A percentile compares a stretch with the other conserved stretches of the same genome.
Evolutionary conservation across 1,140 invertebrate genomes (phyloP).

Genomic region (Pteromalus puparum): DNA sequence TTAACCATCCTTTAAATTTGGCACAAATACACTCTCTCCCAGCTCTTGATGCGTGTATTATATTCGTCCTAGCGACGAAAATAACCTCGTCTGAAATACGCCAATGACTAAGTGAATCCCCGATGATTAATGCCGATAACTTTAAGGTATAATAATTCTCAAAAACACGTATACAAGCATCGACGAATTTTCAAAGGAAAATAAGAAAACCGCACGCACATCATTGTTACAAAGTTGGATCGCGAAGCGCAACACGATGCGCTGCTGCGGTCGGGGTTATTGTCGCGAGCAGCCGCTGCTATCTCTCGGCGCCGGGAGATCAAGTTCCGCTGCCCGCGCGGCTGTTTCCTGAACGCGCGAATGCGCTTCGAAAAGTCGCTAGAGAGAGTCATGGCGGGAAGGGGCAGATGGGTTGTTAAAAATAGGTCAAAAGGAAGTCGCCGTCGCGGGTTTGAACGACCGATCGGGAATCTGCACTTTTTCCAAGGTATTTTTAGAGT

Average conservation of each 20-base stretch:
- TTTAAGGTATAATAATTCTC: background rate
- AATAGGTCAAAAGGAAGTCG: slow-evolving; percentile 69
- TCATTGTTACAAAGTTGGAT: background rate
- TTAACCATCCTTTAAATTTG: slow-evolving; percentile 37
- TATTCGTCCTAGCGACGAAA: slow-evolving; percentile 14
- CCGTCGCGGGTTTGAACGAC: slow-evolving; percentile 46
- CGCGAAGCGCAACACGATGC: background rate
- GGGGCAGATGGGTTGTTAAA: slow-evolving; percentile 57
- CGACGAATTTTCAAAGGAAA: background rate
- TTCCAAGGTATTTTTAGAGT: background rate
- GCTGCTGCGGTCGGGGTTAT: background rate
- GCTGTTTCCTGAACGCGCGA: background rate
- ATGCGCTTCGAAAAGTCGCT: background rate
- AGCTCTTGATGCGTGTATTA: background rate
- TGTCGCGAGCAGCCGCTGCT: background rate
- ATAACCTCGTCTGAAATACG: background rate
- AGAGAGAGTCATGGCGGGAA: background rate
- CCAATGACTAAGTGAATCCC: background rate
- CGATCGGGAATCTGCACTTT: background rate
- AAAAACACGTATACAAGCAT: background rate
- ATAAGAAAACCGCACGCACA: background rate
- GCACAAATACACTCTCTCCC: slow-evolving; percentile 39
- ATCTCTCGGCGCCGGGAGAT: background rate
- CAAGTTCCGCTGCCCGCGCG: slow-evolving; percentile 3
- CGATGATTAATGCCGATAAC: background rate